phyloP scores from a whole-genome alignment of 2,888 invertebrate genomes.

The Gerosis bhagava region DNA sequence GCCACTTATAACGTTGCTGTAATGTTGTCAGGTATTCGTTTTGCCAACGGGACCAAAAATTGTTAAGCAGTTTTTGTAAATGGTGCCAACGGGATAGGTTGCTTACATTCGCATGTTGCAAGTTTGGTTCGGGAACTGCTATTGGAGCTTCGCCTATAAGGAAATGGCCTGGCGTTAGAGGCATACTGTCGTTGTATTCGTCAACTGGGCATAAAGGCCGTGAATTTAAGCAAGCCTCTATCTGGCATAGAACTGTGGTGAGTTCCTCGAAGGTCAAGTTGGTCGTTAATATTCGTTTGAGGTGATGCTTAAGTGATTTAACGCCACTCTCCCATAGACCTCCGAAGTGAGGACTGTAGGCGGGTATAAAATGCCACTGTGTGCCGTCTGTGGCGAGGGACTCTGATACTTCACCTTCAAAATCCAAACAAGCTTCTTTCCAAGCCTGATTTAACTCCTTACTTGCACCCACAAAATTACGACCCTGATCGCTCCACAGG shows the following conservation, averaged over 20 bases:
- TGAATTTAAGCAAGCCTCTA: conserved; percentile 34
- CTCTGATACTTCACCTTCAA: too few species aligned
- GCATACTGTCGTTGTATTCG: conserved; percentile 6
- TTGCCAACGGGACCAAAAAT: too few species aligned
- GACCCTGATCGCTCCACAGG: conserved; percentile 36
- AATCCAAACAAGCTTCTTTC: too few species aligned
- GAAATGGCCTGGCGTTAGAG: conserved; percentile 30
- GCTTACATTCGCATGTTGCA: conserved; percentile 8
- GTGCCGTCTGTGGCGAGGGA: conserved; percentile 9
- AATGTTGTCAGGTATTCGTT: too few species aligned
- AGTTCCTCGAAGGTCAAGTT: conserved; percentile 31
- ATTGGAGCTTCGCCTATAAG: conserved; percentile 27
- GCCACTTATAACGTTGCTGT: too few species aligned
- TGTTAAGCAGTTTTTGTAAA: conserved; percentile 21
- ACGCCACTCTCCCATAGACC: conserved; percentile 37
- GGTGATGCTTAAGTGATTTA: conserved; percentile 26
- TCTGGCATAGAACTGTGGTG: conserved; percentile 27
- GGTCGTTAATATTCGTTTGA: conserved; percentile 16
- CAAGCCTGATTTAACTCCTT: conserved; percentile 19
- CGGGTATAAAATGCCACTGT: conserved; percentile 33
- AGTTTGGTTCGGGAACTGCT: conserved; percentile 17
- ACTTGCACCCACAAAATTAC: conserved; percentile 32
- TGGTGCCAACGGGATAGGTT: conserved; percentile 28
- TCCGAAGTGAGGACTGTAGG: conserved; percentile 32
- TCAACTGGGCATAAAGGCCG: conserved; percentile 24